Evolutionary conservation across 2,113 vertebrate species (phyloP), one percentile per base, ranked within the genome.

Genomic region (Entelurus aequoreus): DNA sequence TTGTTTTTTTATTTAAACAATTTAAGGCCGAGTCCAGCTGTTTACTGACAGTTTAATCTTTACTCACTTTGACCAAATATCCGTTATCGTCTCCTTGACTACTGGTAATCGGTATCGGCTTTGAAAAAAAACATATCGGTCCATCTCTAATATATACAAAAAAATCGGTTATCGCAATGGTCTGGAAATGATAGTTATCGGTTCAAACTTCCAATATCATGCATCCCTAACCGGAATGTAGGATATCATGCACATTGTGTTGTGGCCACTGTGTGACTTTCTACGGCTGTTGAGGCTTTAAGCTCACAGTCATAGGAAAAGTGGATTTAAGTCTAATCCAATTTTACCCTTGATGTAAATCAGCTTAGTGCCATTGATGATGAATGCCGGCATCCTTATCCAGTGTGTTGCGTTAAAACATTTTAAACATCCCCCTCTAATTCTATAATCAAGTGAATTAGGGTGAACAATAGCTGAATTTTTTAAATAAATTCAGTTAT

Each of bases 311-410:
- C 68, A 54, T 80, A 54, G 63, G 71, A 76, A 86, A 86, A 88
- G 76, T 80, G 80, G 84, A 86, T 88, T 87, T 82, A 66, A 54
- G 73, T 72, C 66, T 86, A 88, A 88, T 88, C 77, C 81, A 80
- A 84, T 88, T 90, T 86, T 57, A 82, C 74, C 60, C 71, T 4
- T 66, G 69, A 84, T 87, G 77, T 80, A 82, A 81, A 89, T 84
- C 81, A 80, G 76, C 75, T 90, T 84, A 84, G 19, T 16, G 62
- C 51, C 62, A 54, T 80, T 58, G 72, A 81, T 72, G 63, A 73
- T 71, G 62, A 50, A 84, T 77, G 54, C 50, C 69, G 58, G 71
- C 66, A 69, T 69, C 75, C 60, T 62, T 70, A 62, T 78, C 64
- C 42, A 63, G 70, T 3, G 46, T 35, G 16, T 49, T 66, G 72